Evolutionary conservation across 1,140 invertebrate species (phyloP).

Genomic region (Neodiprion lecontei): DNA sequence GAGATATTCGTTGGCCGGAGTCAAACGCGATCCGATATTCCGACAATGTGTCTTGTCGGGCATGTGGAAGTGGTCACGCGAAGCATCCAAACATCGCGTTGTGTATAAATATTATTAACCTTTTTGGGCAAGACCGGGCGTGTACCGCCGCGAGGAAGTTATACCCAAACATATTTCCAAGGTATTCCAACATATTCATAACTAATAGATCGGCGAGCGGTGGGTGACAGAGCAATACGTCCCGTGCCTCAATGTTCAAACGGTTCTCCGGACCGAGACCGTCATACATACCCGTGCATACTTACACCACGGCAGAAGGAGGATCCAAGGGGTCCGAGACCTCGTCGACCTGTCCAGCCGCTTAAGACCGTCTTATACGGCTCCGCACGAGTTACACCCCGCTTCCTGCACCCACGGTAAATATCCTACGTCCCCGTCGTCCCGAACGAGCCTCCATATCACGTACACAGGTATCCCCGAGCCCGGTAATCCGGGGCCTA

Average conservation of each 20-base stretch:
- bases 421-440: background rate
- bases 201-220: conserved; percentile 58
- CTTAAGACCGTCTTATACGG: conserved; percentile 4
- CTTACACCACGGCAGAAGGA: background rate
- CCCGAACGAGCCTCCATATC: too few relatives aligned
- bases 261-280: background rate
- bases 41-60: background rate
- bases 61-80: background rate
- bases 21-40: conserved; percentile 9
- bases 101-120: background rate
- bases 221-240: conserved; percentile 60
- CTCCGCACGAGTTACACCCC: background rate
- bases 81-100: background rate
- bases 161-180: background rate
- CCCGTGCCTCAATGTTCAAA: conserved; percentile 52
- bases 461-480: background rate
- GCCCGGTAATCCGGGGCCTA: background rate
- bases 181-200: conserved; percentile 55
- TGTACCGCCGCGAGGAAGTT: conserved; percentile 55
- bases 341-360: background rate
- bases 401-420: too few relatives aligned
- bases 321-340: background rate
- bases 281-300: background rate
- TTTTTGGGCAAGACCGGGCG: conserved; percentile 32
- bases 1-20: background rate